A percentile compares a stretch with the other conserved stretches of the same genome.
These are phyloP conservation scores for Carposina sasakii DNA, from an alignment of 1,140 invertebrate species.

Conservation along the genomic window DNA sequence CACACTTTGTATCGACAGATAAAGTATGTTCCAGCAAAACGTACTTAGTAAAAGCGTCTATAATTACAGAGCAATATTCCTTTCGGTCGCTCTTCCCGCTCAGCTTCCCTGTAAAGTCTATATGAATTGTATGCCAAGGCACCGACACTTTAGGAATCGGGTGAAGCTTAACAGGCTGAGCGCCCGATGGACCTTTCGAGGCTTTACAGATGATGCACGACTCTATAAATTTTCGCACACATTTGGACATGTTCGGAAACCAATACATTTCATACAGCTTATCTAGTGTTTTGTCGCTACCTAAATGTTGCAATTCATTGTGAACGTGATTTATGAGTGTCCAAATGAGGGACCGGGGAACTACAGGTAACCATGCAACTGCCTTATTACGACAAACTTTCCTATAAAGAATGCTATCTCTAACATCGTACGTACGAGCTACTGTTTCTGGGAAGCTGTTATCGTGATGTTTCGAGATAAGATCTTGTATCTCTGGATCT, in stretches of 20 bases:
- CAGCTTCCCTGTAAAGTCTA: constrained; percentile 33
- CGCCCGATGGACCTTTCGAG: constrained; percentile 1
- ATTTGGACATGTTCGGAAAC: not conserved
- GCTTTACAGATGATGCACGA: not conserved
- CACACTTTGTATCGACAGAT: constrained; percentile 25
- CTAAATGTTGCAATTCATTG: not conserved
- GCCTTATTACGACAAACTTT: not conserved
- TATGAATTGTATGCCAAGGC: constrained; percentile 39
- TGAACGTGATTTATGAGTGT: not conserved
- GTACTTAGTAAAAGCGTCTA: constrained; percentile 35
- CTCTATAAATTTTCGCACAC: not conserved
- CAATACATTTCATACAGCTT: not conserved
- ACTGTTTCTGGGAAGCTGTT: not conserved
- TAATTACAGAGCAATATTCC: constrained; percentile 27
- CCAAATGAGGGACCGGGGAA: not conserved
- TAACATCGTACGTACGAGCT: not conserved
- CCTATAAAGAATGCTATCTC: not conserved
- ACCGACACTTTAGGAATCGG: constrained; percentile 21
- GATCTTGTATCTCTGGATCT: not conserved
- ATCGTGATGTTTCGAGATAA: not conserved
- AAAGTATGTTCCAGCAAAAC: constrained; percentile 24
- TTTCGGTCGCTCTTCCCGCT: constrained; percentile 29
- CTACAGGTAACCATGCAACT: not conserved
- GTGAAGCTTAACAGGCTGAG: not conserved
- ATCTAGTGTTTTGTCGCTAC: not conserved